Evolutionary conservation across 2,113 vertebrate species (phyloP).

Genomic region (Pagrus major): DNA sequence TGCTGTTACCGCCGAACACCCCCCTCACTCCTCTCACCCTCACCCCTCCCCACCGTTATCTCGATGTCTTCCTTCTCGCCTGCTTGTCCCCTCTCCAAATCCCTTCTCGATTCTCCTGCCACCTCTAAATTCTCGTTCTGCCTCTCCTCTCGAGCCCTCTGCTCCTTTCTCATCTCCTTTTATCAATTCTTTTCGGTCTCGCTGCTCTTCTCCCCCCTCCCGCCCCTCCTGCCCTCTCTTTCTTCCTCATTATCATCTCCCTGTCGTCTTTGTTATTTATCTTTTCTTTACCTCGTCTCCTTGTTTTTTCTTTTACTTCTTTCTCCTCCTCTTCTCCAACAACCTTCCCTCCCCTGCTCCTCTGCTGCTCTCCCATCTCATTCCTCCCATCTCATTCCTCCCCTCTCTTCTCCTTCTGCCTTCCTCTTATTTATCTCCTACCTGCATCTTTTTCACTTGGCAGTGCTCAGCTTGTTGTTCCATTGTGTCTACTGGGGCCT

Average conservation of each 20-base stretch:
- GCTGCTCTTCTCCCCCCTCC: conserved; percentile 20
- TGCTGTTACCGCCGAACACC: conserved; percentile 53
- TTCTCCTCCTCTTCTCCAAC: not conserved
- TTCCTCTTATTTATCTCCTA: not conserved
- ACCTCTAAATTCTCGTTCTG: conserved; percentile 36
- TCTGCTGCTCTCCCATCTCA: conserved; percentile 4
- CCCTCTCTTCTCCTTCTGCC: not conserved
- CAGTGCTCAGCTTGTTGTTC: conserved; percentile 93
- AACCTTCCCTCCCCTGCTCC: not conserved
- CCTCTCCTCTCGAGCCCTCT: conserved; percentile 24
- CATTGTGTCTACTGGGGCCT: conserved; percentile 94
- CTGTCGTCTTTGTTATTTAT: conserved; percentile 33
- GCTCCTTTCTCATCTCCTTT: conserved; percentile 41
- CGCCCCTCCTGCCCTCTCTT: not conserved
- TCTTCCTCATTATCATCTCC: conserved; percentile 28
- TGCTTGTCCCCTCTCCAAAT: conserved; percentile 56
- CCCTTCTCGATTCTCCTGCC: conserved; percentile 48
- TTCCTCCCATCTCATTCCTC: not conserved
- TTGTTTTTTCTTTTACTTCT: not conserved
- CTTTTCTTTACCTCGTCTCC: conserved; percentile 18
- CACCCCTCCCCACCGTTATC: conserved; percentile 47
- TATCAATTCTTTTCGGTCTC: conserved; percentile 39
- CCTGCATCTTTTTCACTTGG: conserved; percentile 41
- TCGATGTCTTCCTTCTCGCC: conserved; percentile 23
- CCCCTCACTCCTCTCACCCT: conserved; percentile 29